Conservation (phyloP, 2,797 vertebrate genomes). For the Xenopus petersii region DNA sequence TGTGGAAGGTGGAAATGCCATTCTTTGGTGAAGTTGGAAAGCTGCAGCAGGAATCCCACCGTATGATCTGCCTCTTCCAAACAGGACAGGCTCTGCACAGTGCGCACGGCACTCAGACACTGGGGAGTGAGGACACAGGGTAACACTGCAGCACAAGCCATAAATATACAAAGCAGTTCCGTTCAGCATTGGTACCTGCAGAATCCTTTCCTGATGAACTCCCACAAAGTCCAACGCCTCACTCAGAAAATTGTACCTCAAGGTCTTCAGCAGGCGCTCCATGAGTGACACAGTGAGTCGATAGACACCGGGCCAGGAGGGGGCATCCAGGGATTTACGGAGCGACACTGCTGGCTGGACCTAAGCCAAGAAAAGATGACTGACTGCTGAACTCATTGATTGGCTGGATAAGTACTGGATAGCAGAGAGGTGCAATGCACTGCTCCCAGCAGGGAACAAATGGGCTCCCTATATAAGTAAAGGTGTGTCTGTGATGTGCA, state of each 20-base stretch:
- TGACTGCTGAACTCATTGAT: too few relatives aligned
- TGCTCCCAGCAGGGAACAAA: too few relatives aligned
- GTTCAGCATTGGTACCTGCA: constrained; percentile 75
- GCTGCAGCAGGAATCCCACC: constrained; percentile 93
- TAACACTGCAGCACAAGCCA: too few relatives aligned
- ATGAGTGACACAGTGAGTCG: constrained; percentile 90
- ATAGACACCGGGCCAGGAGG: constrained; percentile 94
- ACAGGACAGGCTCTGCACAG: constrained; percentile 88
- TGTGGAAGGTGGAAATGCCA: constrained; percentile 97
- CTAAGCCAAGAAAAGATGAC: not conserved
- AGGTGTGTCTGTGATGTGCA: too few relatives aligned
- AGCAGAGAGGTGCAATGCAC: too few relatives aligned
- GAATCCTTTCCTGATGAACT: constrained; percentile 93
- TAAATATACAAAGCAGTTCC: too few relatives aligned
- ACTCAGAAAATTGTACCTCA: constrained; percentile 91
- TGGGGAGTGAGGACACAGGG: constrained; percentile 50
- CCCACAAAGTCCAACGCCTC: constrained; percentile 94
- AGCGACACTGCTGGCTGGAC: constrained; percentile 70
- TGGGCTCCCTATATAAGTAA: too few relatives aligned
- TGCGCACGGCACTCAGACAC: constrained; percentile 93
- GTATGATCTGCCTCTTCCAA: constrained; percentile 96
- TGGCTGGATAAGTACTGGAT: too few relatives aligned
- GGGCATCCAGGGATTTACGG: constrained; percentile 85
- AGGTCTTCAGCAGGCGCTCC: constrained; percentile 94
- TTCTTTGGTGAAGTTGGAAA: constrained; percentile 91